Base-by-base conservation (phyloP, 2,797 vertebrate genomes). In the Siniperca scherzeri region DNA sequence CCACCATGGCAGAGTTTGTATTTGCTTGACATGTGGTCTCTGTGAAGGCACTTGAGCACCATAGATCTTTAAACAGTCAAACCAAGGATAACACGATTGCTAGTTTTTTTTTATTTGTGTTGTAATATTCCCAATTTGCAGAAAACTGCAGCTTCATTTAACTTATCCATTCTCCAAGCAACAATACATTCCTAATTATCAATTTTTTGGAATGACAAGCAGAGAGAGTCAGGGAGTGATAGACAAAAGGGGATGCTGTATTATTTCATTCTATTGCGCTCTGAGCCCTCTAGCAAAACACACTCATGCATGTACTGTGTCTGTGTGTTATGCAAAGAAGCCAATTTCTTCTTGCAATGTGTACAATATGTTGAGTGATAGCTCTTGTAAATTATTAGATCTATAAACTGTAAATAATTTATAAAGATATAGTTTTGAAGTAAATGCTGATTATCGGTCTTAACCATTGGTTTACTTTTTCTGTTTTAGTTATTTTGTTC, bases 241-340 rank as follows among this genome's bases (percentile, higher is more conserved):
- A 77, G 70, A 30, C 42, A 67, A 67, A 76, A 33, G 52, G 57
- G 21, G 27, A 0, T 25, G 40, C 50, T 74, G 55, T 62, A 76
- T 79, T 77, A 80, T 82, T 74, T 87, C 44, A 81, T 56, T 62
- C 5, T 66, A n/a, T 66, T 77, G 79, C 66, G 83, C 66, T 81
- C 46, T 83, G 81, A 89, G 70, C 81, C 33, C 27, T 78, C 5
- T 7, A 73, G 64, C 4, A 0, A 70, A 77, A 86, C 56, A 27
- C 59, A 74, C 64, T 88, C 72, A 62, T 77, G 78, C 73, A 79
- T 67, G 44, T 44, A 53, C 50, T 46, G 38, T 64, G 65, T 59
- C 14, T 82, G 22, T 52, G 25, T 68, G 60, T 73, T 68, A 57
- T 77, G 65, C 38, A 66, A 2, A 67, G 40, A 74, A 42, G 25